Conservation (phyloP, 2,888 invertebrate genomes). For the Achlya flavicornis region DNA sequence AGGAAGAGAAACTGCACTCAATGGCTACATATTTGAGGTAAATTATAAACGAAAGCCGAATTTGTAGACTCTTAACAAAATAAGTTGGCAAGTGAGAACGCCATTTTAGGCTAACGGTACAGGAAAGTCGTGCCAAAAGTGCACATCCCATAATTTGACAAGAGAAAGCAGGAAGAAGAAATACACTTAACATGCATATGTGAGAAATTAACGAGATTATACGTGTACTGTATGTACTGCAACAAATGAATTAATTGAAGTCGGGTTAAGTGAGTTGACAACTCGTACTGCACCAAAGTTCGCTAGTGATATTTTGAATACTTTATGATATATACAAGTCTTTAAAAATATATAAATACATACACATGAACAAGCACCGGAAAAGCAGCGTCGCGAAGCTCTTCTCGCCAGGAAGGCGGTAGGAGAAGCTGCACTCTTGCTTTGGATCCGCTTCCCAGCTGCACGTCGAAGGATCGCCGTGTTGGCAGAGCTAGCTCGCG, state of each 20-base stretch:
- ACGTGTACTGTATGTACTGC: not conserved
- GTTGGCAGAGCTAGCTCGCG: slow-evolving; percentile 92
- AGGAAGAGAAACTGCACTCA: no score
- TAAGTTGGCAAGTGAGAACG: slow-evolving; percentile 28
- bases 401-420: slow-evolving; percentile 95
- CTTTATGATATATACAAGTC: no score
- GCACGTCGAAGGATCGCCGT: slow-evolving; percentile 92
- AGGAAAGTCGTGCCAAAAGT: slow-evolving; percentile 25
- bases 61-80: slow-evolving; percentile 9
- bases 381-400: slow-evolving; percentile 93
- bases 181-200: not conserved
- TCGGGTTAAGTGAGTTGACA: not conserved
- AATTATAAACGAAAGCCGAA: not conserved
- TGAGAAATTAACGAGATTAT: not conserved
- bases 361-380: slow-evolving; percentile 95
- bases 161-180: slow-evolving; percentile 15
- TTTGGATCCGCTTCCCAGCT: slow-evolving; percentile 91
- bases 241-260: no score
- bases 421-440: slow-evolving; percentile 94
- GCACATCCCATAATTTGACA: slow-evolving; percentile 25
- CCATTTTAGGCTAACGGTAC: slow-evolving; percentile 17
- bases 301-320: no score
- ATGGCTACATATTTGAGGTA: not conserved
- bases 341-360: slow-evolving; percentile 50
- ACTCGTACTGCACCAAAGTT: not conserved